These are phyloP conservation scores for Pantala flavescens DNA, from an alignment of 1,140 invertebrate species.

Conservation along the genomic window DNA sequence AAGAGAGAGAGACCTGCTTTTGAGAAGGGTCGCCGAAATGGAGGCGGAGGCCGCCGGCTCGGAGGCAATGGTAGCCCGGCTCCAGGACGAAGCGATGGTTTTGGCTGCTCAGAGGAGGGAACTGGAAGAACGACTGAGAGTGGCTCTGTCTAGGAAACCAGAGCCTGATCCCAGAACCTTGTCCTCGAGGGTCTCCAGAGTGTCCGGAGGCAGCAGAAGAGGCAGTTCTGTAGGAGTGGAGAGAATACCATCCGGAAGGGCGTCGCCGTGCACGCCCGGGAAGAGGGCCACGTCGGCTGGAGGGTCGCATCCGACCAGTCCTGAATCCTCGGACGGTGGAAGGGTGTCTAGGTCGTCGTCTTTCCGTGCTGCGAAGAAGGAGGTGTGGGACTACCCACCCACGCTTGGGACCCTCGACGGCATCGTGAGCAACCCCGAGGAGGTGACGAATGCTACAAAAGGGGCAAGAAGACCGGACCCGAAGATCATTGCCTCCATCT, in stretches of 20 bases:
- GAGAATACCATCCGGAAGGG: not conserved
- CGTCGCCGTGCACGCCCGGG: not conserved
- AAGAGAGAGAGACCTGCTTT: slow-evolving; percentile 55
- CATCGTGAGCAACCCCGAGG: slow-evolving; percentile 26
- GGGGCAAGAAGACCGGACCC: slow-evolving; percentile 29
- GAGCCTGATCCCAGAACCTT: slow-evolving; percentile 37
- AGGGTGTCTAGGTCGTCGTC: not conserved
- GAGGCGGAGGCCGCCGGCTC: slow-evolving; percentile 57
- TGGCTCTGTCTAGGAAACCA: slow-evolving; percentile 41
- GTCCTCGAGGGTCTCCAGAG: slow-evolving; percentile 34
- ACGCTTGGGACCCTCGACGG: slow-evolving; percentile 26
- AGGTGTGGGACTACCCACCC: slow-evolving; percentile 42
- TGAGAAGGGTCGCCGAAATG: slow-evolving; percentile 55
- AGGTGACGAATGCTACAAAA: slow-evolving; percentile 26
- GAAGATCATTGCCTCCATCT: slow-evolving; percentile 67
- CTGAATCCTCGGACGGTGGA: not conserved
- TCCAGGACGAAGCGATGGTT: slow-evolving; percentile 47
- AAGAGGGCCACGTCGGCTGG: not conserved
- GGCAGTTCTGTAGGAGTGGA: not conserved
- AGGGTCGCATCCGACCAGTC: not conserved
- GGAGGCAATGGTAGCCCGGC: slow-evolving; percentile 47
- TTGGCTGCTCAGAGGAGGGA: slow-evolving; percentile 47
- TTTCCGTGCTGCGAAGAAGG: slow-evolving; percentile 37
- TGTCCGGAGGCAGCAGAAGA: slow-evolving; percentile 23
- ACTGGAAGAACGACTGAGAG: slow-evolving; percentile 49